These are phyloP conservation scores for Drosophila lacicola DNA, from an alignment of 2,888 invertebrate species.

Conservation along the genomic window DNA sequence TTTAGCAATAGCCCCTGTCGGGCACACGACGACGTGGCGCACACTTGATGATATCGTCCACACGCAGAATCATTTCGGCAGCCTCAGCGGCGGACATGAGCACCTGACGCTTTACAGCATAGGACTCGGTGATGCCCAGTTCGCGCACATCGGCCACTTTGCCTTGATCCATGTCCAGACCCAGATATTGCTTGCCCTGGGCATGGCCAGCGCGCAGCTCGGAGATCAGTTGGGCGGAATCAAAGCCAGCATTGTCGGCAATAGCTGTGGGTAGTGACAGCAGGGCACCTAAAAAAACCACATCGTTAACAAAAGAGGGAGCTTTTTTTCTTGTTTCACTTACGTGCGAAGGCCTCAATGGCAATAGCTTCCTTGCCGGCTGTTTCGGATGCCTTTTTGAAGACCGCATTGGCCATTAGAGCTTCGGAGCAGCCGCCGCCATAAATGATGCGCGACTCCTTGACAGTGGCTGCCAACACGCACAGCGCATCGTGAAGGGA, in stretches of 20 bases:
- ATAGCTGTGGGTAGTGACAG: constrained; percentile 96
- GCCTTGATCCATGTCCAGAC: constrained; percentile 95
- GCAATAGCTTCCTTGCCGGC: constrained; percentile 99
- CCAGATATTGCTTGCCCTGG: constrained; percentile 89
- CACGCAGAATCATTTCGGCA: constrained; percentile 99
- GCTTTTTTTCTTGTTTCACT: constrained; percentile 36
- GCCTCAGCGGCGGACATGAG: constrained; percentile 97
- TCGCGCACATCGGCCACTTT: constrained; percentile 95
- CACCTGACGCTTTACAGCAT: constrained; percentile 98
- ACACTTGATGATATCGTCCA: constrained; percentile 97
- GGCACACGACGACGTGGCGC: constrained; percentile 94
- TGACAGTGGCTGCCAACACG: constrained; percentile 97
- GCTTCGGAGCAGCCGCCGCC: constrained; percentile 98
- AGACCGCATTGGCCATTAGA: constrained; percentile 97
- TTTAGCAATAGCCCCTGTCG: constrained; percentile 89
- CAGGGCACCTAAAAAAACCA: constrained; percentile 87
- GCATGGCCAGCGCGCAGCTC: constrained; percentile 96
- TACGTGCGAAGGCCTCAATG: constrained; percentile 96
- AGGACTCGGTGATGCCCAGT: constrained; percentile 98
- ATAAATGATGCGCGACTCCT: constrained; percentile 95
- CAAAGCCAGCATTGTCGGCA: constrained; percentile 99
- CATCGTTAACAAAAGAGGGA: not conserved
- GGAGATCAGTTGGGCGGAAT: constrained; percentile 97
- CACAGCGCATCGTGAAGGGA: constrained; percentile 99
- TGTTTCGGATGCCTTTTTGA: constrained; percentile 92